Percentiles rank a stretch among this genome's conserved stretches.
These are phyloP conservation scores for Globodera rostochiensis DNA, from an alignment of 1,140 invertebrate genomes.

Conservation along the genomic window DNA sequence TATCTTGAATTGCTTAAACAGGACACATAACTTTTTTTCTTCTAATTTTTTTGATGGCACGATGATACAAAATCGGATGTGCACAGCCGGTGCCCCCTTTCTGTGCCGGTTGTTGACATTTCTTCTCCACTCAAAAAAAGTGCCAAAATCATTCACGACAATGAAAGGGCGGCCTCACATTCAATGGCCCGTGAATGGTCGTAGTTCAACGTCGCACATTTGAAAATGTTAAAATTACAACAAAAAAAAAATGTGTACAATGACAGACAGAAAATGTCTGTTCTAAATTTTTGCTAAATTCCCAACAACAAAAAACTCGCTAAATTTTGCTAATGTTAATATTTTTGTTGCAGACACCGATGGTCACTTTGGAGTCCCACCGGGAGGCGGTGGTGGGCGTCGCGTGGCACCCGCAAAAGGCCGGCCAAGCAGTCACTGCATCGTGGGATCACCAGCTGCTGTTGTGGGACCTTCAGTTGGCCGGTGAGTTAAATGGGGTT, in stretches of 20 bases:
- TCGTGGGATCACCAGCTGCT: conserved; percentile 94
- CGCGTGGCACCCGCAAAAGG: conserved; percentile 77
- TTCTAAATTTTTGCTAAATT: no score
- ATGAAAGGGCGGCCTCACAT: neutral
- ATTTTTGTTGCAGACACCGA: conserved; percentile 73
- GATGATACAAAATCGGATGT: no score
- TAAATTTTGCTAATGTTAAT: no score
- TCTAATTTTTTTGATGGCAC: no score
- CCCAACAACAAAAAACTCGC: neutral
- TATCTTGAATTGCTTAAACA: no score
- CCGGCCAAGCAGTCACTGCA: conserved; percentile 74
- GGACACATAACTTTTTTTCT: no score
- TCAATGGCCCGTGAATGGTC: neutral
- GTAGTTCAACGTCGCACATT: neutral
- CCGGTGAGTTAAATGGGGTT: conserved; percentile 22
- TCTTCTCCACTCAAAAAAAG: neutral
- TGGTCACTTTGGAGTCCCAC: conserved; percentile 86
- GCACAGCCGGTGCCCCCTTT: neutral
- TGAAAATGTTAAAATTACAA: neutral
- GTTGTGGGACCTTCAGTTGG: conserved; percentile 83
- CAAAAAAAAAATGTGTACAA: neutral
- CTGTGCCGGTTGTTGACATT: neutral
- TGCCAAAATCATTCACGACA: neutral
- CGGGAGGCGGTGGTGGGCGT: conserved; percentile 83
- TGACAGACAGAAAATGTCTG: no score